Evolutionary conservation across 2,113 vertebrate species (phyloP), one percentile per base, ranked within the genome.

Genomic region (Serinus canaria): DNA sequence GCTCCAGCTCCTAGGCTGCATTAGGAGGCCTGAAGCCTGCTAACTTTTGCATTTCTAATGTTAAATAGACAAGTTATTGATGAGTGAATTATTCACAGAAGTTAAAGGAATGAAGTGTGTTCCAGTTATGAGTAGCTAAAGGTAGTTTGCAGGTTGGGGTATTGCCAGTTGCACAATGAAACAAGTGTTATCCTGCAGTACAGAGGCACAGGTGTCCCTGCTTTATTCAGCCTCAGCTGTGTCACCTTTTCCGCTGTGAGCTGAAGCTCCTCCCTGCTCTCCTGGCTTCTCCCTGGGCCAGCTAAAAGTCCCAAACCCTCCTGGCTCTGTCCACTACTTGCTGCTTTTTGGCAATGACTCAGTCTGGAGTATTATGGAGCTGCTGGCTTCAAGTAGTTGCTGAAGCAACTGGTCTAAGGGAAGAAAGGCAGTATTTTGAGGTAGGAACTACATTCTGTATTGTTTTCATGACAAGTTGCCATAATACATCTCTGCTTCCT

Each of bases 361-460:
- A 5, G 10, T 31, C 25, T 35, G 47, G n/a, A 49, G n/a, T 25
- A 16, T 35, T 47, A 2, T 8, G 7, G 63, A 55, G 21, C 70
- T 41, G 25, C 79, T 55, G 41, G 4, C 63, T 62, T 55, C 30
- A 31, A 15, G 10, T 3, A 55, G 41, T 37, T 43, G 13, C 63
- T 62, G 15, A 33, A 28, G 41, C n/a, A 43, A 11, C 39, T 46
- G n/a, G 4, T 24, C 27, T 41, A 18, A 68, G 67, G 63, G 41
- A 50, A 37, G 35, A 37, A 37, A 30, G 25, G n/a, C 68, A 49
- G 49, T 31, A 0, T 58, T n/a, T 11, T 4, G 47, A 59, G 37
- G 25, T 17, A 49, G 55, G 55, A 76, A 1, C 20, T 53, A 0
- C 15, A 3, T 60, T 85, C 30, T 21, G 1, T 4, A 0, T 35